Evolutionary conservation across 1,140 invertebrate genomes (phyloP), one percentile per base, ranked within the genome.

Genomic region (Harlomillsia oculata): DNA sequence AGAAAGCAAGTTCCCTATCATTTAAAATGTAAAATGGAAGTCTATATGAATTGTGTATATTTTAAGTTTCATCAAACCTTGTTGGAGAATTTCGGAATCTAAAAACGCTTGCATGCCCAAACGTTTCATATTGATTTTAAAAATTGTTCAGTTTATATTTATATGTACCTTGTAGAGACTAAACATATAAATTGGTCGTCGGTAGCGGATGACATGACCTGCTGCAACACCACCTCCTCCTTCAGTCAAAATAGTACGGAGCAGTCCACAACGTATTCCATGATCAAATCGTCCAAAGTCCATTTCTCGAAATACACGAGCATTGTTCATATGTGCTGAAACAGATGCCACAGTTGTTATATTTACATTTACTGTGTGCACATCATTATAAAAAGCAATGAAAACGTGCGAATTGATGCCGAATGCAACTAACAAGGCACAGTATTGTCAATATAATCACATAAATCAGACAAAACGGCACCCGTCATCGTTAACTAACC

Each of bases 321-420:
- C 83, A 68, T 89, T 89, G 69, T 89, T 91, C 87, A 89, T 89
- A 68, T 89, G 86, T 2, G 75, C n/a, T n/a, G n/a, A n/a, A n/a
- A n/a, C n/a, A n/a, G n/a, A n/a, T n/a, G n/a, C n/a, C n/a, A n/a
- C n/a, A n/a, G n/a, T n/a, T n/a, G n/a, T n/a, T n/a, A n/a, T n/a
- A 34, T 8, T 34, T 8, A 14, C 30, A 34, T 34, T 34, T 34
- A 8, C 6, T 34, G 14, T 34, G 14, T 34, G 6, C n/a, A n/a
- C n/a, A n/a, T n/a, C n/a, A n/a, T n/a, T n/a, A n/a, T n/a, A n/a
- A n/a, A n/a, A n/a, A n/a, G n/a, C n/a, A n/a, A n/a, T n/a, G n/a
- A n/a, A n/a, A n/a, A n/a, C n/a, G n/a, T n/a, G n/a, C n/a, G n/a
- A n/a, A n/a, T n/a, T n/a, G n/a, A n/a, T n/a, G n/a, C n/a, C n/a